Conservation (phyloP, 2,888 invertebrate species). For the Poecilobothrus nobilitatus region DNA sequence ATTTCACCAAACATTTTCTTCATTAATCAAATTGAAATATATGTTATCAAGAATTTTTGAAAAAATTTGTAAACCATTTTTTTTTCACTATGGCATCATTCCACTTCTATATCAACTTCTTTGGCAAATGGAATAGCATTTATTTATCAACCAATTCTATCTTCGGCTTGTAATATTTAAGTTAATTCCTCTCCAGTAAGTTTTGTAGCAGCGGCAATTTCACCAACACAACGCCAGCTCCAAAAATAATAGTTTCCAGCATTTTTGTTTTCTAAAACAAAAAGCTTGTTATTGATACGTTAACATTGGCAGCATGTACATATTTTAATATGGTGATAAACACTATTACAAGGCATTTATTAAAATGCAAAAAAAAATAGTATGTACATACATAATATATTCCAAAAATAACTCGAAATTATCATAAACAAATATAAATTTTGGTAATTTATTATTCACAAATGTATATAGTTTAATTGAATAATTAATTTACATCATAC, state of each 20-base stretch:
- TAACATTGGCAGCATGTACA: background rate
- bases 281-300: background rate
- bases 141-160: constrained; percentile 57
- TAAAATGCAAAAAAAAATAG: too few relatives aligned
- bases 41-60: constrained; percentile 29
- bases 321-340: too few relatives aligned
- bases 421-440: too few relatives aligned
- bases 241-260: constrained; percentile 38
- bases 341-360: too few relatives aligned
- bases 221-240: constrained; percentile 42
- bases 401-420: too few relatives aligned
- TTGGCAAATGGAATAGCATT: constrained; percentile 48
- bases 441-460: too few relatives aligned
- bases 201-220: constrained; percentile 40
- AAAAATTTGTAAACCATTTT: constrained; percentile 52
- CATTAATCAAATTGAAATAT: constrained; percentile 35
- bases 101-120: constrained; percentile 58
- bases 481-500: too few relatives aligned
- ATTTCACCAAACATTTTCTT: constrained; percentile 37
- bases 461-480: too few relatives aligned
- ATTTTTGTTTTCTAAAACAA: constrained; percentile 19
- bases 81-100: constrained; percentile 67
- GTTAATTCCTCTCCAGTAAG: constrained; percentile 40
- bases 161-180: constrained; percentile 54
- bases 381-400: too few relatives aligned